Conservation (phyloP, 2,797 vertebrate species). For the Acestrorhynchus altus region DNA sequence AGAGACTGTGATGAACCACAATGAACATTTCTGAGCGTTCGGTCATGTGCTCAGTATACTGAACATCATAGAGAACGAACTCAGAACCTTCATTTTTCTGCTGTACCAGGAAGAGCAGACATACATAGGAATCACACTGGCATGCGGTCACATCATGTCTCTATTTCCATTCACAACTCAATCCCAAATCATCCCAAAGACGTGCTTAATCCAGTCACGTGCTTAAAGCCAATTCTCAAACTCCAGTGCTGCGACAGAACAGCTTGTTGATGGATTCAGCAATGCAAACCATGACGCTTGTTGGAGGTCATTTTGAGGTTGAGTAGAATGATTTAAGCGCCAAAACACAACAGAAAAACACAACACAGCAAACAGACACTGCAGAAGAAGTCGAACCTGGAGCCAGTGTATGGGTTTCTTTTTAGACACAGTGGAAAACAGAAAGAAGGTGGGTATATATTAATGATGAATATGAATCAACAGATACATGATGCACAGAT, state of each 20-base stretch:
- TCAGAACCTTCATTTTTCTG: neutral
- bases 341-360: neutral
- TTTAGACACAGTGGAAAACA: constrained; percentile 54
- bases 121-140: constrained; percentile 36
- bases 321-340: neutral
- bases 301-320: neutral
- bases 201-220: neutral
- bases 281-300: too few species aligned
- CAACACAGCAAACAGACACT: constrained; percentile 45
- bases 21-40: too few species aligned
- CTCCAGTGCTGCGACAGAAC: neutral
- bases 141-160: constrained; percentile 6
- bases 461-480: constrained; percentile 5
- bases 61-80: too few species aligned
- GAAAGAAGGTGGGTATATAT: too few species aligned
- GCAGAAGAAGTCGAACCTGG: constrained; percentile 78
- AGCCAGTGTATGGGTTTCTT: constrained; percentile 77
- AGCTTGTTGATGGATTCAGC: neutral
- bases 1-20: too few species aligned
- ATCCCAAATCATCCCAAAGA: too few species aligned
- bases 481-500: neutral
- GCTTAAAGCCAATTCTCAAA: neutral
- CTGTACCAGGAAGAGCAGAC: constrained; percentile 57
- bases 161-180: neutral
- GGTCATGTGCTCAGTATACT: too few species aligned